phyloP scores from a whole-genome alignment of 2,797 vertebrate genomes.

The Falco concolor region DNA sequence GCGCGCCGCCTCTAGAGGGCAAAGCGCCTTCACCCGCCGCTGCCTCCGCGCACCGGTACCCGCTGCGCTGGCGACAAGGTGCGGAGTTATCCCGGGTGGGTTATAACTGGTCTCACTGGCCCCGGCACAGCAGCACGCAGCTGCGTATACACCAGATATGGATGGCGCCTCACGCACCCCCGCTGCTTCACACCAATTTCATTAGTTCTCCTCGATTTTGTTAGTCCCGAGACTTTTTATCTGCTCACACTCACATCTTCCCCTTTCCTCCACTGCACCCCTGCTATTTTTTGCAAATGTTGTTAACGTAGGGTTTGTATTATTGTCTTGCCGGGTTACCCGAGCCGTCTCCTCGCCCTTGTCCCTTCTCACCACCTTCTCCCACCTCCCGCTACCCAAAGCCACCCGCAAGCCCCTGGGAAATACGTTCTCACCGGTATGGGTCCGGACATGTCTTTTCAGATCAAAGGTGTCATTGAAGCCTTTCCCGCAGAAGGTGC shows the following conservation, averaged over 20 bases:
- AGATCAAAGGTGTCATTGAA: constrained; percentile 86
- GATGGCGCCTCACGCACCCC: neutral
- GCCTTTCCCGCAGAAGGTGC: constrained; percentile 84
- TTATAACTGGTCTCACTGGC: neutral
- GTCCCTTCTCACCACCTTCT: neutral
- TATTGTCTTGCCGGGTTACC: neutral
- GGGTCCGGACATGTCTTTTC: constrained; percentile 83
- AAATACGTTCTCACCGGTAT: constrained; percentile 72
- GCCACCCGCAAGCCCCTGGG: fast-evolving
- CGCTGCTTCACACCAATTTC: neutral
- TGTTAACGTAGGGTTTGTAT: neutral
- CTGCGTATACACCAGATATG: neutral
- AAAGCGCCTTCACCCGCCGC: neutral
- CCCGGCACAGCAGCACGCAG: neutral
- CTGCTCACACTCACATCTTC: fast-evolving
- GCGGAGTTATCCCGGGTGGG: neutral
- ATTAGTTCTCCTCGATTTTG: neutral
- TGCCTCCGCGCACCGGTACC: fast-evolving
- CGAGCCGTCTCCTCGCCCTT: neutral
- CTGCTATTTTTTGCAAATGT: neutral
- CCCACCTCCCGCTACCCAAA: neutral
- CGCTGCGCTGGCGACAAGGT: fast-evolving
- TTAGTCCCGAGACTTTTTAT: neutral
- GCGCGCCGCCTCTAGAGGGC: constrained; percentile 40
- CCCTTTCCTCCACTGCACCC: neutral